Base-by-base conservation (phyloP, 2,888 invertebrate species). In the Hyles lineata region DNA sequence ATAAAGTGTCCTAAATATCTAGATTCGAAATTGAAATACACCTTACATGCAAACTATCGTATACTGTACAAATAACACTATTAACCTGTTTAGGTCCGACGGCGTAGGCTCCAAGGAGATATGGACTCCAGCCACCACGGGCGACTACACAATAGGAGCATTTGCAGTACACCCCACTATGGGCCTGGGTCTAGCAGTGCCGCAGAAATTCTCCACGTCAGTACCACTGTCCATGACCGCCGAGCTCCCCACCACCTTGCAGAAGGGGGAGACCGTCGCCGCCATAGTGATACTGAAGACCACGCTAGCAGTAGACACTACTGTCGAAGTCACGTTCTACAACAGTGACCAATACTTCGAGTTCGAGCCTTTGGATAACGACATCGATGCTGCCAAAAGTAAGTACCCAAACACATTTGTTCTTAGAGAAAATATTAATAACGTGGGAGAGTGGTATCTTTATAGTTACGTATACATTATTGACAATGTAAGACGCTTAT, bases 281-380 rank as follows among this genome's bases (percentile, higher is more conserved):
- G 96, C 99, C 72, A 97, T 99, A 69, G 96, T 98, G 17, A 97
- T 98, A 2, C 96, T 99, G 11, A 98, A 97, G 89, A 99, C 99
- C 89, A 98, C 99, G 82, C 95, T 98, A 91, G 96, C 96, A 19
- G 96, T 96, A 75, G 96, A 98, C 77, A 95, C 97, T 0, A 95
- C 95, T 19, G 97, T 97, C 0, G 97, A 98, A 82, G 96, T 99
- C 0, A 97, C 97, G 0, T 95, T 99, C 87, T 97, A 98, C 81
- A 98, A 98, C 89, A 95, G 96, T 17, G 96, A 97, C 70, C 96
- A 96, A 77, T 97, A 97, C 80, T 98, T 97, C 87, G 97, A 97
- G 82, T 98, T 98, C 86, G 96, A 97, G 73, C 97, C 98, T 79
- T 94, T 97, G 72, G 96, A 97, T 15, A 97, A 98, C 83, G 97